Conservation (phyloP, 2,797 vertebrate genomes). For the Rhinogobio ventralis region DNA sequence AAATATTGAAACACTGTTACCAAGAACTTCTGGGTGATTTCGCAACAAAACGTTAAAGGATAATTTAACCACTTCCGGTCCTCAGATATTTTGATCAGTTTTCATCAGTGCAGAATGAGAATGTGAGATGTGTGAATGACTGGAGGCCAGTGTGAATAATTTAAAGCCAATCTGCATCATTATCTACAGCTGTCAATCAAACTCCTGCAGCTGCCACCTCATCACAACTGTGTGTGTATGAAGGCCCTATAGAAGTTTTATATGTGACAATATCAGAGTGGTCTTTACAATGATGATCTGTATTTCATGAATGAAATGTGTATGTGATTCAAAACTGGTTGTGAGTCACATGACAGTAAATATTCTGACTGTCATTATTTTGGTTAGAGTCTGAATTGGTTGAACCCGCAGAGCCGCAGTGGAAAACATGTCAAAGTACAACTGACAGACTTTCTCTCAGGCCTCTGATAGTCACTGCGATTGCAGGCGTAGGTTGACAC, state of each 20-base stretch:
- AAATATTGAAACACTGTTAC: not conserved
- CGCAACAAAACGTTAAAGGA: not conserved
- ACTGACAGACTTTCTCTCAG: too few species aligned
- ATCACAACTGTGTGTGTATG: too few species aligned
- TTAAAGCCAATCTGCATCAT: not conserved
- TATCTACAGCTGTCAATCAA: not conserved
- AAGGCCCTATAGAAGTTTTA: not conserved
- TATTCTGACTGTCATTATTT: too few species aligned
- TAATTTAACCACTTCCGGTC: not conserved
- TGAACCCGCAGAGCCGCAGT: too few species aligned
- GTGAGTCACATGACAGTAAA: too few species aligned
- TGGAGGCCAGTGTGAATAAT: not conserved
- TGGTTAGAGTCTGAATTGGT: too few species aligned
- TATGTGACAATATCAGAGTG: not conserved
- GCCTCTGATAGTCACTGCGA: too few species aligned
- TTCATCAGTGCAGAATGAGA: not conserved
- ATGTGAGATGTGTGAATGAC: not conserved
- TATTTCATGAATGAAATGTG: too few species aligned
- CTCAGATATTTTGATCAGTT: not conserved
- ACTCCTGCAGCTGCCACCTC: not conserved
- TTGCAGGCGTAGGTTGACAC: too few species aligned
- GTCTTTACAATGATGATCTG: too few species aligned
- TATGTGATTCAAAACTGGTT: too few species aligned
- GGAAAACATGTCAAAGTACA: too few species aligned
- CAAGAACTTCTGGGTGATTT: not conserved